Evolutionary conservation across 2,797 vertebrate genomes (phyloP).

Genomic region (Denticeps clupeoides): DNA sequence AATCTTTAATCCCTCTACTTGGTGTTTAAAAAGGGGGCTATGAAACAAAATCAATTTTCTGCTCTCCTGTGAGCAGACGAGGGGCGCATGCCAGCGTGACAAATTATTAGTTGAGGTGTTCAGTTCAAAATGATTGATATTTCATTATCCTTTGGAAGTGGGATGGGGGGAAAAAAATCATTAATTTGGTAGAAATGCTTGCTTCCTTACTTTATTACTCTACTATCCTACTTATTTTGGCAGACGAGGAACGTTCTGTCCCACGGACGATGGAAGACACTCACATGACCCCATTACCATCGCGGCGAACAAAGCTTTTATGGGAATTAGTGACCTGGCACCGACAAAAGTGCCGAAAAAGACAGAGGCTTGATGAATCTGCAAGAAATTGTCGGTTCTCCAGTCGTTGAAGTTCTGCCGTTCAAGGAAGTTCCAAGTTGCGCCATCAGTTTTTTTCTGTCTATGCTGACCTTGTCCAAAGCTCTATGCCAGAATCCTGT

Average conservation of each 20-base stretch:
- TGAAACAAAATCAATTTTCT: not conserved
- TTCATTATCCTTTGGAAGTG: not conserved
- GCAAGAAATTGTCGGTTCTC: too few relatives aligned
- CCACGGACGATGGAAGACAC: not conserved
- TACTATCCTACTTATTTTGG: not conserved
- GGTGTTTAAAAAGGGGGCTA: not conserved
- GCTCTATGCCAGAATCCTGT: too few relatives aligned
- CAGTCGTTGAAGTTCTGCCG: too few relatives aligned
- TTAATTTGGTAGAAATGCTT: too few relatives aligned
- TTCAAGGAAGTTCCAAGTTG: too few relatives aligned
- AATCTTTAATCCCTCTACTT: not conserved
- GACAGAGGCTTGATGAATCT: not conserved
- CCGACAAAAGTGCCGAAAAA: slow-evolving; percentile 7
- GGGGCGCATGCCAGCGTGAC: too few relatives aligned
- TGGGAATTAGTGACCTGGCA: slow-evolving; percentile 2
- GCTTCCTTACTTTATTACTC: not conserved
- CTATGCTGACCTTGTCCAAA: too few relatives aligned
- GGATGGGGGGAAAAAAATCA: not conserved
- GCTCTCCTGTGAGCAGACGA: not conserved
- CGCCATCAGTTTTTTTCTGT: too few relatives aligned
- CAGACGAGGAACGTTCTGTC: not conserved
- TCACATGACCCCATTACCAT: slow-evolving; percentile 2
- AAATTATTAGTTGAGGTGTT: not conserved
- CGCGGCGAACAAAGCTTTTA: slow-evolving; percentile 1
- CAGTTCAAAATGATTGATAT: not conserved